phyloP scores from a whole-genome alignment of 1,140 invertebrate genomes.

The Drosophila tropicalis region DNA sequence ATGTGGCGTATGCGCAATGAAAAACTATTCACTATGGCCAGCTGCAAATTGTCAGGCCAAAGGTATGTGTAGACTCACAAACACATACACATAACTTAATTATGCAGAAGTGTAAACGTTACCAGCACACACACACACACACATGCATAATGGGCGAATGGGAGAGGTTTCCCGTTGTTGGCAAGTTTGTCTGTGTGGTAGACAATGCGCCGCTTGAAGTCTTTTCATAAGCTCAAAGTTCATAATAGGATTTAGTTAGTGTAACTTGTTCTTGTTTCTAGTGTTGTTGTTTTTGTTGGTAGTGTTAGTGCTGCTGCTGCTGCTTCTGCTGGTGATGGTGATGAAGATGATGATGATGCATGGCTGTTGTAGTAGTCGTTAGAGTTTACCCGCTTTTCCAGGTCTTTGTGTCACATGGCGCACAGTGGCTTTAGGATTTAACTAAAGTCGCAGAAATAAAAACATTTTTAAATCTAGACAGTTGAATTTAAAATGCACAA shows the following conservation, averaged over 20 bases:
- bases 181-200: constrained; percentile 42
- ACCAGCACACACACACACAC: constrained; percentile 34
- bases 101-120: constrained; percentile 77
- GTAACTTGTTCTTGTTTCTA: constrained; percentile 60
- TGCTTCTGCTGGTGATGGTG: constrained; percentile 33
- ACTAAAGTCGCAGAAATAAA: background rate
- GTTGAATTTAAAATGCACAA: too few species aligned
- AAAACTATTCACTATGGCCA: constrained; percentile 42
- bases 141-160: constrained; percentile 5
- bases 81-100: constrained; percentile 68
- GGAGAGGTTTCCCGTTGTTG: constrained; percentile 26
- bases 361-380: constrained; percentile 29
- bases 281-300: constrained; percentile 35
- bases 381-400: constrained; percentile 16
- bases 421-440: constrained; percentile 35
- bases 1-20: constrained; percentile 64
- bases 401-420: constrained; percentile 22
- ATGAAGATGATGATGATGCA: constrained; percentile 73
- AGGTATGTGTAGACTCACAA: constrained; percentile 33
- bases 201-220: constrained; percentile 72
- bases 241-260: constrained; percentile 78
- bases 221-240: constrained; percentile 77
- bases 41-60: constrained; percentile 40
- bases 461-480: background rate
- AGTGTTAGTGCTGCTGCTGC: constrained; percentile 24